Conservation (phyloP, 2,888 invertebrate species). For the Mimas tiliae region DNA sequence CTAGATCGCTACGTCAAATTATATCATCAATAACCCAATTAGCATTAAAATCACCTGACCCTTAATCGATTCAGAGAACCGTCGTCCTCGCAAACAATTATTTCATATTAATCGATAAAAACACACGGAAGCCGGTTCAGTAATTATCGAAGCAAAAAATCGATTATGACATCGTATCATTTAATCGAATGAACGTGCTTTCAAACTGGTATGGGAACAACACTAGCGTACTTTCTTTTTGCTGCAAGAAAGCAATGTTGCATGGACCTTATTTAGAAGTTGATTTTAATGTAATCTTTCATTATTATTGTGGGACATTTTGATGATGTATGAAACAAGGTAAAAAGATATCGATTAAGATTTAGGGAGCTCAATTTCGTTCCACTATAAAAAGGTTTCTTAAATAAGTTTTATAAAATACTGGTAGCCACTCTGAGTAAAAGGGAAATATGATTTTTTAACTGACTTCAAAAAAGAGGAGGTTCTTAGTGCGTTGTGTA, state of each 20-base stretch:
- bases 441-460: no score
- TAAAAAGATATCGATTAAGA: neutral
- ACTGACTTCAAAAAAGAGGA: no score
- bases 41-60: constrained; percentile 11
- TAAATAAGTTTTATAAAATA: no score
- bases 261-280: constrained; percentile 28
- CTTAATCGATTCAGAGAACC: constrained; percentile 22
- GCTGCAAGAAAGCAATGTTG: constrained; percentile 30
- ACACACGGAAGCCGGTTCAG: constrained; percentile 70
- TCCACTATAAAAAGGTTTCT: no score
- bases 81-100: constrained; percentile 65
- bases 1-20: neutral
- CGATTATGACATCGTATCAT: constrained; percentile 68
- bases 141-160: constrained; percentile 67
- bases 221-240: constrained; percentile 71
- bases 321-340: constrained; percentile 11
- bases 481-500: no score
- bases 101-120: constrained; percentile 59
- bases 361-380: neutral
- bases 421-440: no score
- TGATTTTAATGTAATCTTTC: constrained; percentile 35
- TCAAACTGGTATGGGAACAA: constrained; percentile 65
- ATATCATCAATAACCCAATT: constrained; percentile 8
- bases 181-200: constrained; percentile 48
- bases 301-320: constrained; percentile 27